These are phyloP conservation scores for Cerastoderma edule DNA, from an alignment of 2,888 invertebrate genomes.

Conservation along the genomic window DNA sequence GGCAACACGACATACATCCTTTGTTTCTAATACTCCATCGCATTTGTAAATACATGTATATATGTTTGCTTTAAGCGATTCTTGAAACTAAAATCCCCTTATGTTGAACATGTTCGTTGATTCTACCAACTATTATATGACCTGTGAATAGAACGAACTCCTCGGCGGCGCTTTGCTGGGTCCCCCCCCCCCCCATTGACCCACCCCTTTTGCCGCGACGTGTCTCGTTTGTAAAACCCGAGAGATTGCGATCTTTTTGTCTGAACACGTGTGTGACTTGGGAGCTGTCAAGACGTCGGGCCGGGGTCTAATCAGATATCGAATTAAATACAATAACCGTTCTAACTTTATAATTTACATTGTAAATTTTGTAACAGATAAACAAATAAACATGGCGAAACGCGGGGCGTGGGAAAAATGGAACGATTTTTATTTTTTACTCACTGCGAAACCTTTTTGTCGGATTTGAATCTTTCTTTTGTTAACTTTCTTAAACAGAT, in stretches of 20 bases:
- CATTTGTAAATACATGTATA: not conserved
- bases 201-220: not conserved
- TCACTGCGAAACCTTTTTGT: not conserved
- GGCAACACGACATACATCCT: no score
- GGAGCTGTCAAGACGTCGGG: conserved; percentile 8
- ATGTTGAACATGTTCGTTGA: not conserved
- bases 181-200: not conserved
- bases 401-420: no score
- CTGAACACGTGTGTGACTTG: conserved; percentile 23
- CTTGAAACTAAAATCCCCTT: not conserved
- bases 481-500: not conserved
- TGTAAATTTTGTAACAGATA: no score
- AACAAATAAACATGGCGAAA: no score
- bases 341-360: no score
- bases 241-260: conserved; percentile 18
- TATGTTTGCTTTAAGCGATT: not conserved
- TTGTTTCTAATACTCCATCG: not conserved
- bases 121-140: not conserved
- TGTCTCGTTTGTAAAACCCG: conserved; percentile 3
- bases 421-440: no score
- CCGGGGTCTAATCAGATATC: not conserved
- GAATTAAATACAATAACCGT: not conserved
- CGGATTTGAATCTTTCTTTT: not conserved
- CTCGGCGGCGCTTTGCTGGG: not conserved
- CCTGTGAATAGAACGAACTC: no score